Evolutionary conservation across 2,888 invertebrate species (phyloP), one percentile per base, ranked within the genome.

Genomic region (Meliscaeva auricollis): DNA sequence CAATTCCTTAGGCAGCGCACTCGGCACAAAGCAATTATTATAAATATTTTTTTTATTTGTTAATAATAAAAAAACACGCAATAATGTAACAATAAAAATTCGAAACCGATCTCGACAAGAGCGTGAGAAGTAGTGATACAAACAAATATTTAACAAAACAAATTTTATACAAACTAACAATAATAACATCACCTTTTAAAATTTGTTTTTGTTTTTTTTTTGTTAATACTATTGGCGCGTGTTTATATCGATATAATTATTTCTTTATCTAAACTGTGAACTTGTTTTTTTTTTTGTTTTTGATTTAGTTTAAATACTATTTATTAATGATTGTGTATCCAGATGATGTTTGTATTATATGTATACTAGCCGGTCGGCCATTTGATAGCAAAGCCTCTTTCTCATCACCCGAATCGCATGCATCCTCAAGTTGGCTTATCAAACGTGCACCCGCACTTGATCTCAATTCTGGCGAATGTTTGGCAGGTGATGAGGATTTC

Each of bases 381-480:
- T 88, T 88, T 26, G 87, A 88, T 38, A 89, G 66, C 32, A 88
- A 73, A 6, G 88, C 88, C 11, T 88, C 88, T 78, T 88, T 87
- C 76, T 88, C 88, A 78, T 88, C 88, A 46, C 69, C 64, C 11
- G 87, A 87, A 68, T 88, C 88, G 54, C 88, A 88, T 20, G 75
- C 79, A 46, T 87, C 87, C 50, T 85, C 85, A 9, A 87, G 35
- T 56, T 84, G 75, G 32, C 60, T 83, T 66, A 83, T 79, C 50
- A 89, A 74, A 56, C 89, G 87, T 26, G 89, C 89, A 46, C 89
- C 89, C 38, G 89, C 89, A 87, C 89, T 89, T 9, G 88, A 88
- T 52, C 89, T 87, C 6, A 88, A 62, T 44, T 88, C 88, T 15
- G 76, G 79, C 11, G 87, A 87, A 58, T 85, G 87, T 20, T 81